phyloP scores from a whole-genome alignment of 1,140 invertebrate genomes.

The Leptoteleia sp. region DNA sequence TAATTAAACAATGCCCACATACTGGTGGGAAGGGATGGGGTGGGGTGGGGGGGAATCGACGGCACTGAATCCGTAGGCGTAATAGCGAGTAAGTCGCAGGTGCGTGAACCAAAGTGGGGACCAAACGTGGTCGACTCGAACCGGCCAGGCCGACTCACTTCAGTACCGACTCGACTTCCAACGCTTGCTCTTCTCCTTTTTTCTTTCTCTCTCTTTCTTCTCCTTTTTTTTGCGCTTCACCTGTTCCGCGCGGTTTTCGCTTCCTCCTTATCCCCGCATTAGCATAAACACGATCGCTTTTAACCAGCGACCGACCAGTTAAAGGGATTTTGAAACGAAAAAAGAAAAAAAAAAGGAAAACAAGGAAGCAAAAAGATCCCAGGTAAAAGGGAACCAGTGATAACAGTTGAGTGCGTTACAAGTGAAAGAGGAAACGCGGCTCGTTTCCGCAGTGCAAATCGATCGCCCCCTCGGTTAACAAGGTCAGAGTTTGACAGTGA shows the following conservation, averaged over 20 bases:
- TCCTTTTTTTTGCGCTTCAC: conserved; percentile 29
- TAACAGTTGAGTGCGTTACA: conserved; percentile 5
- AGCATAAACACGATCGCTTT: conserved; percentile 1
- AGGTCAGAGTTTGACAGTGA: conserved; percentile 51
- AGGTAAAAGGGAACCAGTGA: no score
- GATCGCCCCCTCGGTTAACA: conserved; percentile 28
- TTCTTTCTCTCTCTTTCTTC: no score
- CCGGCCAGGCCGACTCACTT: conserved; percentile 30
- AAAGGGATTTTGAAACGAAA: no score
- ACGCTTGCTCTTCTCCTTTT: conserved; percentile 43
- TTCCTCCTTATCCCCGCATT: conserved; percentile 3
- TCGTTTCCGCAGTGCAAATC: conserved; percentile 44
- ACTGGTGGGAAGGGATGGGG: no score
- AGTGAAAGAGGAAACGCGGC: conserved; percentile 38
- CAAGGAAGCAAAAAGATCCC: no score
- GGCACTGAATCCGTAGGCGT: conserved; percentile 52
- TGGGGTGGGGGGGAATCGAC: conserved; percentile 62
- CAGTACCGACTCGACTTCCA: conserved; percentile 69
- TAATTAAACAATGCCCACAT: conserved; percentile 64
- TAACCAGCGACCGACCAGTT: no score
- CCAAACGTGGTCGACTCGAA: conserved; percentile 49
- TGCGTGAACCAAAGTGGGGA: conserved; percentile 61
- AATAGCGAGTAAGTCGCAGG: conserved; percentile 59
- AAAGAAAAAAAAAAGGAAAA: no score
- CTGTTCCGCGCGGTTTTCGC: conserved; percentile 22